A percentile compares a stretch with the other conserved stretches of the same genome.
Conservation (phyloP, 2,888 invertebrate genomes). For the Nezara viridula region DNA sequence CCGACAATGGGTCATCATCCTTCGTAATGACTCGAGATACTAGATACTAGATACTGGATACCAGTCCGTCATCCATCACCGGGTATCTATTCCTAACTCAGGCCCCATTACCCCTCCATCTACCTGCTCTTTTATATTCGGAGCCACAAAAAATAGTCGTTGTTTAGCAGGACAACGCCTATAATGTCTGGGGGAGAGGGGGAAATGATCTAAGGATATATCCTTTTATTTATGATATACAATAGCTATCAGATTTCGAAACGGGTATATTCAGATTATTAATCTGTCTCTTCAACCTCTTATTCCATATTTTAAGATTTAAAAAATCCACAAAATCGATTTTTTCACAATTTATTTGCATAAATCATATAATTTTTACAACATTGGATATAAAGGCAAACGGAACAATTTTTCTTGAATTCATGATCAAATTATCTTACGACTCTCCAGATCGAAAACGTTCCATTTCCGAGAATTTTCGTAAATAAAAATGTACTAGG, state of each 20-base stretch:
- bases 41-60: slow-evolving; percentile 38
- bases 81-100: slow-evolving; percentile 50
- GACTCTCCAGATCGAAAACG: too few species aligned
- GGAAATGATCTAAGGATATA: background rate
- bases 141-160: background rate
- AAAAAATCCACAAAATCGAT: too few species aligned
- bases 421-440: too few species aligned
- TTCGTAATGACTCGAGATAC: slow-evolving; percentile 35
- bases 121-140: slow-evolving; percentile 1
- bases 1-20: slow-evolving; percentile 24
- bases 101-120: slow-evolving; percentile 51
- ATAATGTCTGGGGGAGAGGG: background rate
- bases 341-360: too few species aligned
- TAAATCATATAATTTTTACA: too few species aligned
- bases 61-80: slow-evolving; percentile 46
- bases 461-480: too few species aligned
- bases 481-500: too few species aligned
- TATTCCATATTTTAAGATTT: too few species aligned
- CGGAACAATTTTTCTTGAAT: too few species aligned
- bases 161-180: background rate
- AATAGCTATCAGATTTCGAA: background rate
- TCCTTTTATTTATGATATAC: background rate
- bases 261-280: background rate
- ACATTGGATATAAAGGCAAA: too few species aligned
- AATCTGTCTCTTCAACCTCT: too few species aligned